Evolutionary conservation across 1,140 invertebrate genomes (phyloP).

Genomic region (Drosophila pandora): DNA sequence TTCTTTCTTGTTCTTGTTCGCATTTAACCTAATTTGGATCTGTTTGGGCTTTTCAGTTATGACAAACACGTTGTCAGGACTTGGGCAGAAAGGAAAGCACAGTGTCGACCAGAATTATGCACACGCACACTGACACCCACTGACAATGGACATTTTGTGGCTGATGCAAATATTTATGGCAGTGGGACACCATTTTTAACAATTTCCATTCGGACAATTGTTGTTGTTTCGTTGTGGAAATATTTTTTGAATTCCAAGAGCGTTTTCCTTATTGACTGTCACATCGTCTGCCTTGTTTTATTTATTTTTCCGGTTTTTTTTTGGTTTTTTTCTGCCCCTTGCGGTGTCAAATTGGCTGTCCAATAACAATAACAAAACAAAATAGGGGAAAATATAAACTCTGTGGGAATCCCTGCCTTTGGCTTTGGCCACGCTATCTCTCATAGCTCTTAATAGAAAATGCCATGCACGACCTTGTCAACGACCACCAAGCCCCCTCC

Average conservation of each 20-base stretch:
- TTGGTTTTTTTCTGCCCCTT: background rate
- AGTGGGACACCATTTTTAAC: constrained; percentile 39
- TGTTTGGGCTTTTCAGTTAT: constrained; percentile 44
- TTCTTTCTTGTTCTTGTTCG: constrained; percentile 41
- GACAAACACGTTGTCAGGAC: constrained; percentile 57
- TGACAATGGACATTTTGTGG: constrained; percentile 2
- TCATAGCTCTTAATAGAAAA: constrained; percentile 73
- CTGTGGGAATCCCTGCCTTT: constrained; percentile 2
- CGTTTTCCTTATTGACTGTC: constrained; percentile 38
- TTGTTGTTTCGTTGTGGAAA: constrained; percentile 4
- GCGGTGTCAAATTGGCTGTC: constrained; percentile 56
- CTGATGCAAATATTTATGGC: constrained; percentile 50
- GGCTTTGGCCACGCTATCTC: constrained; percentile 36
- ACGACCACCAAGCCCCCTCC: constrained; percentile 1
- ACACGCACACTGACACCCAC: constrained; percentile 18
- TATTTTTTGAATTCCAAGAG: constrained; percentile 58
- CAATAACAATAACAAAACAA: constrained; percentile 62
- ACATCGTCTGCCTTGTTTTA: constrained; percentile 1
- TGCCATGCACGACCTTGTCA: constrained; percentile 64
- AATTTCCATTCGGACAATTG: constrained; percentile 17
- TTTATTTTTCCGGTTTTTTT: constrained; percentile 14
- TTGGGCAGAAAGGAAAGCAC: constrained; percentile 8
- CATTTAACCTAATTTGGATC: constrained; percentile 65
- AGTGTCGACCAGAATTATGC: constrained; percentile 41
- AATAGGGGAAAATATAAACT: constrained; percentile 52